These are phyloP conservation scores for Chloropsis hardwickii DNA, from an alignment of 2,113 vertebrate genomes.

Conservation along the genomic window DNA sequence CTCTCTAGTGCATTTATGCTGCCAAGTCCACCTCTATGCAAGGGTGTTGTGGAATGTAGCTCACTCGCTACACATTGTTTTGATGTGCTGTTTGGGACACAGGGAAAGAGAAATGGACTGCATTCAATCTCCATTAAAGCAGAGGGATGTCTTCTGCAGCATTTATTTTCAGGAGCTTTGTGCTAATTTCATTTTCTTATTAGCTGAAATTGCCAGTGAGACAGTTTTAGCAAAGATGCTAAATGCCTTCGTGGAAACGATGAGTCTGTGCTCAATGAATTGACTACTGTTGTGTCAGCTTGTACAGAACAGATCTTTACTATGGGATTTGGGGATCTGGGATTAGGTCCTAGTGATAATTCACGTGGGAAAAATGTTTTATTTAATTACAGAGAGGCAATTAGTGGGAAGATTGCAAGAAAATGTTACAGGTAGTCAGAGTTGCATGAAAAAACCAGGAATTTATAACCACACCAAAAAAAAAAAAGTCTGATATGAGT, in stretches of 20 bases:
- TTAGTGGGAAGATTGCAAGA: neutral
- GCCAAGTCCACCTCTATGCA: conserved; percentile 33
- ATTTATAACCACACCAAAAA: neutral
- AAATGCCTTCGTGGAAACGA: conserved; percentile 27
- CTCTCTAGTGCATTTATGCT: conserved; percentile 34
- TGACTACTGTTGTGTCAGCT: conserved; percentile 30
- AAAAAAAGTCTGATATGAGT: accelerated
- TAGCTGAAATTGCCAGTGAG: conserved; percentile 36
- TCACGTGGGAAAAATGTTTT: neutral
- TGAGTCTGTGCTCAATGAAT: conserved; percentile 27
- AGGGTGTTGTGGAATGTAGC: conserved; percentile 40
- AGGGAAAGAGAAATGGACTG: conserved; percentile 46
- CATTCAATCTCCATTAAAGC: conserved; percentile 48
- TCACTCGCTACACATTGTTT: conserved; percentile 9
- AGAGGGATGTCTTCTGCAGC: neutral
- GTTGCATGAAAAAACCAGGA: neutral
- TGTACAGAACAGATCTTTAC: conserved; percentile 13
- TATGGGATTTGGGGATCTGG: conserved; percentile 26
- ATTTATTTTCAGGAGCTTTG: conserved; percentile 54
- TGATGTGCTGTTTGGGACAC: conserved; percentile 29
- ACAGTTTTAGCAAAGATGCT: conserved; percentile 39
- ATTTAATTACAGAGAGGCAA: neutral
- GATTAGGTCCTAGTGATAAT: conserved; percentile 4
- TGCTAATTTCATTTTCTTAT: conserved; percentile 31
- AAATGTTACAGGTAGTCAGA: neutral